Base-by-base conservation (phyloP, 2,888 invertebrate genomes). In the Acronicta alni region DNA sequence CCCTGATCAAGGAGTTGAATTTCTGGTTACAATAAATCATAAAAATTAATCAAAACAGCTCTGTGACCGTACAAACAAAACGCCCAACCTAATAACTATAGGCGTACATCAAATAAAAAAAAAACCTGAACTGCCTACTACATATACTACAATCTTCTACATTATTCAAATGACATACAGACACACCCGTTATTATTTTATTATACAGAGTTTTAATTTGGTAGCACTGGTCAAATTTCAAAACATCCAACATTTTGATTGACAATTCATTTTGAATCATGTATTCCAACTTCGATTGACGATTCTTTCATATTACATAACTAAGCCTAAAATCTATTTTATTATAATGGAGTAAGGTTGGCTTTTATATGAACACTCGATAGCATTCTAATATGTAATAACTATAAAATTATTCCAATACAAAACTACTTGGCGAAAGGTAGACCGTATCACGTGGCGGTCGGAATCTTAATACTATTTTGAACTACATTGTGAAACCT, bases 341-440 rank as follows among this genome's bases (percentile, higher is more conserved):
- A 57, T 60, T n/a, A 20, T 37, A 39, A 7, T n/a, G 46, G 7
- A 3, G 12, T 49, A 74, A 61, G 70, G 77, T 64, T 57, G 45
- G 64, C 67, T 80, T 78, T 83, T 67, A 72, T 75, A 75, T 75
- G 75, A 76, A 80, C 32, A 30, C 10, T 75, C 80, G 82, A 87
- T 88, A 88, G 83, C 84, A 84, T 86, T 89, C 87, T 89, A 90
- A 91, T 90, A 87, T 89, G 89, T 90, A 93, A 92, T 91, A 92
- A 92, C 91, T 92, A 92, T 91, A 90, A 93, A 92, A 92, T 92
- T 90, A 91, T 92, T 91, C 88, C 90, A 90, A 90, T 89, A 92
- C 90, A 87, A 89, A 91, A 91, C 90, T 89, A 90, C 91, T 88
- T 86, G 89, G 90, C 89, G 89, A 93, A 92, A 91, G 90, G 89